phyloP scores from a whole-genome alignment of 2,113 vertebrate species.

The Neopipo cinnamomea region DNA sequence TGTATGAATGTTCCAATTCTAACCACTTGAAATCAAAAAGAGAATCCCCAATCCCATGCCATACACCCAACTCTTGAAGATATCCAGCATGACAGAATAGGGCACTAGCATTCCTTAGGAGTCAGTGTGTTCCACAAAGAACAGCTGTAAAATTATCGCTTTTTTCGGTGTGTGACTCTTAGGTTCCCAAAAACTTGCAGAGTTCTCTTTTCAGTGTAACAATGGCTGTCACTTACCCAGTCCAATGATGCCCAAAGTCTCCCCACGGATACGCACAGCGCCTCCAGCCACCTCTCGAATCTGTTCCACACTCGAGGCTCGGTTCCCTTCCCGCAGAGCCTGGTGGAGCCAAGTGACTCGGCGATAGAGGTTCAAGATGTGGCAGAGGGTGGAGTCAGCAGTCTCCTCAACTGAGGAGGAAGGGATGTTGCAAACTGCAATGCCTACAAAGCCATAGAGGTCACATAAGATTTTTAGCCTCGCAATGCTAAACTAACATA shows the following conservation, averaged over 20 bases:
- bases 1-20: not conserved
- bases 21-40: not conserved
- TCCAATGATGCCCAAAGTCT: slow-evolving; percentile 89
- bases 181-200: not conserved
- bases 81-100: not conserved
- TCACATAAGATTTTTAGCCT: not conserved
- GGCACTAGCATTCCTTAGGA: not conserved
- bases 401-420: slow-evolving; percentile 89
- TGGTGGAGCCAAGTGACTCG: slow-evolving; percentile 91
- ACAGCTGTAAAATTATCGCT: not conserved
- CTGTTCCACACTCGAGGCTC: slow-evolving; percentile 86
- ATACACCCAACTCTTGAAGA: not conserved
- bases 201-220: not conserved
- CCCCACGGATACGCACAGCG: slow-evolving; percentile 88
- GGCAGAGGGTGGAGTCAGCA: slow-evolving; percentile 88
- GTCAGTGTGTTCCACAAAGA: not conserved
- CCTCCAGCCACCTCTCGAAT: slow-evolving; percentile 89
- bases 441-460: slow-evolving; percentile 72
- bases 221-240: slow-evolving; percentile 76
- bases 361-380: slow-evolving; percentile 89
- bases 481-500: not conserved
- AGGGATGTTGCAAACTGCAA: slow-evolving; percentile 89
- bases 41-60: not conserved
- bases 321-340: slow-evolving; percentile 86
- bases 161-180: not conserved